Evolutionary conservation across 1,140 invertebrate species (phyloP).

Genomic region (Carposina sasakii): DNA sequence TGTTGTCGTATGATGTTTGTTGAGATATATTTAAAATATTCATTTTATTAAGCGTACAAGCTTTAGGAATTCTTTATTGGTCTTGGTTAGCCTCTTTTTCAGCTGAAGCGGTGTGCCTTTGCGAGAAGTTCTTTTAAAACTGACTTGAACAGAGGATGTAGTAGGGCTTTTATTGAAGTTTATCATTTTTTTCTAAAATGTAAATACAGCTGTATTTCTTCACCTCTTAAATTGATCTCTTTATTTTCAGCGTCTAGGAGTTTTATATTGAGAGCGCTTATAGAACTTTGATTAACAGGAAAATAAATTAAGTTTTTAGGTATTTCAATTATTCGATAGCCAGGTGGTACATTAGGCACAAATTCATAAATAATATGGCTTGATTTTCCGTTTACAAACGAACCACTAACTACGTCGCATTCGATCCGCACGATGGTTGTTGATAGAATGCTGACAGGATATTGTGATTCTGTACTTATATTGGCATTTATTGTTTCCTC

Average conservation of each 20-base stretch:
- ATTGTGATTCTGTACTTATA: not conserved
- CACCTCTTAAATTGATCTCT: constrained; percentile 21
- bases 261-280: constrained; percentile 12
- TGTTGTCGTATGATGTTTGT: constrained; percentile 27
- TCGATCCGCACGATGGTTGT: constrained; percentile 4
- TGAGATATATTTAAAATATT: constrained; percentile 27
- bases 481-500: constrained; percentile 4
- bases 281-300: constrained; percentile 12
- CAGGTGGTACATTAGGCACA: constrained; percentile 11
- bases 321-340: constrained; percentile 13
- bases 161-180: constrained; percentile 14
- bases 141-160: not conserved
- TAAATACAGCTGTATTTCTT: constrained; percentile 17
- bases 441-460: constrained; percentile 11
- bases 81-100: constrained; percentile 14
- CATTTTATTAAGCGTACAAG: constrained; percentile 21
- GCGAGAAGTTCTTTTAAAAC: not conserved
- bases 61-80: constrained; percentile 24
- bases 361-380: constrained; percentile 13
- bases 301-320: constrained; percentile 23
- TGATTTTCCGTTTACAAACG: constrained; percentile 10
- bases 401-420: constrained; percentile 11
- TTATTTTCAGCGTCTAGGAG: constrained; percentile 16
- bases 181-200: constrained; percentile 19
- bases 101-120: not conserved